Evolutionary conservation across 2,888 invertebrate genomes (phyloP).

Genomic region (Sycophila texana): DNA sequence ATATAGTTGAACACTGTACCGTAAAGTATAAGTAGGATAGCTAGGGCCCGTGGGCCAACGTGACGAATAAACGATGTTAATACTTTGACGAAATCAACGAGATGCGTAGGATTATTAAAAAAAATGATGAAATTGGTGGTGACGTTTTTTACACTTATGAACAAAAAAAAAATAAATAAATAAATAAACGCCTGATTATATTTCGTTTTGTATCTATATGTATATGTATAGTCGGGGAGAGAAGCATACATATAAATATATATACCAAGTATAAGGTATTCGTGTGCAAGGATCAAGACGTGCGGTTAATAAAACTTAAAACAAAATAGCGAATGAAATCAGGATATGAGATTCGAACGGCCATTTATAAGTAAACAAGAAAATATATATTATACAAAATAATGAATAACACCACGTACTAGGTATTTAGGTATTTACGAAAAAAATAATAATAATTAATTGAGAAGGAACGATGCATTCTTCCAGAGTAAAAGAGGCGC

Average conservation of each 20-base stretch:
- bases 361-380: conserved; percentile 44
- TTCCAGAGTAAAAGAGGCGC: conserved; percentile 58
- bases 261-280: conserved; percentile 48
- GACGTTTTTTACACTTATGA: conserved; percentile 73
- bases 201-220: conserved; percentile 66
- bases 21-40: conserved; percentile 71
- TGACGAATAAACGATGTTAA: conserved; percentile 65
- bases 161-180: conserved; percentile 64
- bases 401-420: conserved; percentile 48
- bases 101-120: conserved; percentile 58
- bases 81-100: conserved; percentile 61
- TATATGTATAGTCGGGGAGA: conserved; percentile 55
- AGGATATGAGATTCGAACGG: conserved; percentile 39
- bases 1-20: conserved; percentile 62
- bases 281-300: conserved; percentile 46
- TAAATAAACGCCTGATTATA: conserved; percentile 64
- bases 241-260: conserved; percentile 59
- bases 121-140: conserved; percentile 59
- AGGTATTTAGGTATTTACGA: conserved; percentile 47
- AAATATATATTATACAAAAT: conserved; percentile 13
- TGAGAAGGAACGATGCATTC: conserved; percentile 53
- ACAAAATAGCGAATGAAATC: conserved; percentile 23
- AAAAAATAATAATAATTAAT: conserved; percentile 14
- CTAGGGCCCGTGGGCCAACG: conserved; percentile 68
- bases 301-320: conserved; percentile 46